Conservation (phyloP, 2,888 invertebrate species). For the Cryptosula pallasiana region DNA sequence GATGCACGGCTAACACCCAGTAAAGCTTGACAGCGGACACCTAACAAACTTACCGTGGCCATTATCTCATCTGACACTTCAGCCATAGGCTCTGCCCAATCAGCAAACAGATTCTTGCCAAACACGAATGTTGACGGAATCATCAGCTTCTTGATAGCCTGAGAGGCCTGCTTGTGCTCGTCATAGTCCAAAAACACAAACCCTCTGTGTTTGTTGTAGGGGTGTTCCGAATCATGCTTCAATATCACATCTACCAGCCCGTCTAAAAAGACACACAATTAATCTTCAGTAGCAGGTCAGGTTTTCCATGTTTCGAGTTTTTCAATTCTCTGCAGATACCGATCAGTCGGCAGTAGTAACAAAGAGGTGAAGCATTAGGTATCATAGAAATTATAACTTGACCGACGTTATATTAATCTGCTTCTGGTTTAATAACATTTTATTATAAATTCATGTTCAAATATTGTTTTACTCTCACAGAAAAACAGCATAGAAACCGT, state of each 20-base stretch:
- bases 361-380: too few relatives aligned
- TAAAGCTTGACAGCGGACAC: neutral
- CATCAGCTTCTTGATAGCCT: slow-evolving; percentile 19
- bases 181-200: slow-evolving; percentile 14
- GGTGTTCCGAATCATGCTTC: slow-evolving; percentile 1
- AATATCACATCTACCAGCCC: slow-evolving; percentile 11
- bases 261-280: neutral
- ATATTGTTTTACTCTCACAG: too few relatives aligned
- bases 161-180: slow-evolving; percentile 15
- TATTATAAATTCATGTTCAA: too few relatives aligned
- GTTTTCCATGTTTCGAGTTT: too few relatives aligned
- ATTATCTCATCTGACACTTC: slow-evolving; percentile 14
- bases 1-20: too few relatives aligned
- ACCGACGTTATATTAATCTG: too few relatives aligned
- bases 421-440: too few relatives aligned
- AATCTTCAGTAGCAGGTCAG: too few relatives aligned
- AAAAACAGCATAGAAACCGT: too few relatives aligned
- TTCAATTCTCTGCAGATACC: too few relatives aligned
- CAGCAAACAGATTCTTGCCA: slow-evolving; percentile 21
- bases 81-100: slow-evolving; percentile 22
- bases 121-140: neutral
- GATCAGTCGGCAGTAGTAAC: too few relatives aligned
- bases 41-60: slow-evolving; percentile 1
- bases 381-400: too few relatives aligned
- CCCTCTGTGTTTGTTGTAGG: slow-evolving; percentile 1